These are phyloP conservation scores for Hipparchia sbordonii DNA, from an alignment of 2,888 invertebrate species.

Conservation along the genomic window DNA sequence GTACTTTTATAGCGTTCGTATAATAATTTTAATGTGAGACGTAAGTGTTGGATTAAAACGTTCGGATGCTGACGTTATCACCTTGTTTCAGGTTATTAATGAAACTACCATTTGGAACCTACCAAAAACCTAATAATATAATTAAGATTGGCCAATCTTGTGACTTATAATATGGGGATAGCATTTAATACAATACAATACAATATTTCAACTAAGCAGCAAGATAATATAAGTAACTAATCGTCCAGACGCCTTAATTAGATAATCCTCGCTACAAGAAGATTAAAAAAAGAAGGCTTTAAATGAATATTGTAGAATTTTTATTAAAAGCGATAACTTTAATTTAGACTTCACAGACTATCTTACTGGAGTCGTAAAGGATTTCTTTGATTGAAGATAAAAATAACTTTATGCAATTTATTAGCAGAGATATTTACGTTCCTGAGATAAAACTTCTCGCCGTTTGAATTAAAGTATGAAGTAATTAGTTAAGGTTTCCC, in stretches of 20 bases:
- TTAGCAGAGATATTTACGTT: slow-evolving; percentile 11
- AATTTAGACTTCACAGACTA: slow-evolving; percentile 29
- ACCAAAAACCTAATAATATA: not conserved
- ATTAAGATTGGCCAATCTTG: too few species aligned
- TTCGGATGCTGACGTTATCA: slow-evolving; percentile 25
- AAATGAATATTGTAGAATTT: slow-evolving; percentile 18
- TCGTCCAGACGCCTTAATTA: slow-evolving; percentile 29
- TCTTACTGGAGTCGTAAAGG: slow-evolving; percentile 18
- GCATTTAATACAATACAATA: too few species aligned
- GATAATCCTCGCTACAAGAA: slow-evolving; percentile 9
- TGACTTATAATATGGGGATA: too few species aligned
- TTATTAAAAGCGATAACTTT: slow-evolving; percentile 37
- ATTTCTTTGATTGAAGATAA: slow-evolving; percentile 24
- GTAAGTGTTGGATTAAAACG: slow-evolving; percentile 47
- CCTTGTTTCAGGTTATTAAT: slow-evolving; percentile 4
- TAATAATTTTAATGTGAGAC: slow-evolving; percentile 58
- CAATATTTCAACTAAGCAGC: slow-evolving; percentile 13
- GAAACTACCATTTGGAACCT: not conserved
- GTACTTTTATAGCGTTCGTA: slow-evolving; percentile 54
- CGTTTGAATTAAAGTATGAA: slow-evolving; percentile 1
- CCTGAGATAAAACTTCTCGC: slow-evolving; percentile 13
- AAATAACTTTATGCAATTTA: slow-evolving; percentile 21
- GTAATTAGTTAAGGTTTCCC: not conserved
- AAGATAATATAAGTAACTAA: slow-evolving; percentile 32
- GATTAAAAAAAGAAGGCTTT: slow-evolving; percentile 1